These are phyloP conservation scores for Drosophila formosana DNA, from an alignment of 2,888 invertebrate species.

Conservation along the genomic window DNA sequence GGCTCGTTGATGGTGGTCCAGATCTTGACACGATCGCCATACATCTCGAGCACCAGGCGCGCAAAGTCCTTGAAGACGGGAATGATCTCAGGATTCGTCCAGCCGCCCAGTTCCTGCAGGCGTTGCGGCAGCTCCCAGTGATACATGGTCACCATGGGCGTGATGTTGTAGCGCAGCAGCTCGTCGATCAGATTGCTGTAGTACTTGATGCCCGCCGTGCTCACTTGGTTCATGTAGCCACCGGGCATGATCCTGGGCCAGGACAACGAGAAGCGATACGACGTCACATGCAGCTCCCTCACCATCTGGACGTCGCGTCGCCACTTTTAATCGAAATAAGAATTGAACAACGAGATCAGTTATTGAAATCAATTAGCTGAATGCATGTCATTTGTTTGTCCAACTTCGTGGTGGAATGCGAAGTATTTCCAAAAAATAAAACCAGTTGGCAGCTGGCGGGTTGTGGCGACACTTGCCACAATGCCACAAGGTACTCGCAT, in stretches of 20 bases:
- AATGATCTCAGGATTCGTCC: constrained; percentile 88
- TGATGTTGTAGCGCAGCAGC: constrained; percentile 88
- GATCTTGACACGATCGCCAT: constrained; percentile 88
- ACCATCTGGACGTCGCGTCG: constrained; percentile 88
- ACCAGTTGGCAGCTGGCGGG: constrained; percentile 42
- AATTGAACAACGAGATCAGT: not conserved
- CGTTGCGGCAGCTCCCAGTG: constrained; percentile 90
- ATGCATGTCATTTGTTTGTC: too few relatives aligned
- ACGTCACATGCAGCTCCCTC: constrained; percentile 87
- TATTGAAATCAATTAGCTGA: not conserved
- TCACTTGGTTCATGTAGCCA: constrained; percentile 89
- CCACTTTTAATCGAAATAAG: constrained; percentile 77
- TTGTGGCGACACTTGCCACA: constrained; percentile 7
- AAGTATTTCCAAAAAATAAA: constrained; percentile 45
- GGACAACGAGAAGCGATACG: constrained; percentile 90
- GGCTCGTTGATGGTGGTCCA: constrained; percentile 94
- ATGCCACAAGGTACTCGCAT: constrained; percentile 25
- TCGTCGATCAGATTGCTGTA: constrained; percentile 92
- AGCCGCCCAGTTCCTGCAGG: constrained; percentile 89
- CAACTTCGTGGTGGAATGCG: constrained; percentile 38
- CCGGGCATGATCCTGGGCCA: constrained; percentile 92
- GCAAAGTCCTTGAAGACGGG: constrained; percentile 89
- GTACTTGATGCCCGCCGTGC: constrained; percentile 90
- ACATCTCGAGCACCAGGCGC: constrained; percentile 87
- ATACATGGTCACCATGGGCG: constrained; percentile 90